Conservation (phyloP, 1,140 invertebrate genomes). For the Rhyacophila brunnea region DNA sequence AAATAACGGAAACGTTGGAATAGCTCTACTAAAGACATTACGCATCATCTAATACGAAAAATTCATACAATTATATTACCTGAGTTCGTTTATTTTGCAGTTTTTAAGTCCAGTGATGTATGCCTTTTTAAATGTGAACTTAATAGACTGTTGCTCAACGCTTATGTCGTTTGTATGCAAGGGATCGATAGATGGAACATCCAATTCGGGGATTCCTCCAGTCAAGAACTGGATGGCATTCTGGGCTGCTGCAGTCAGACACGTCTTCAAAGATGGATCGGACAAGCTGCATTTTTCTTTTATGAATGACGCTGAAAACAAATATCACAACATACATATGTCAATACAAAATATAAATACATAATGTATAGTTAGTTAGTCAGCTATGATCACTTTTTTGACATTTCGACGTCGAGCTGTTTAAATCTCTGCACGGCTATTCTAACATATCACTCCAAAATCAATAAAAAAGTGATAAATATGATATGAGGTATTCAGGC, state of each 20-base stretch:
- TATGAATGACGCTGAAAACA: slow-evolving; percentile 27
- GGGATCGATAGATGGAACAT: slow-evolving; percentile 21
- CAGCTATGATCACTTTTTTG: too few species aligned
- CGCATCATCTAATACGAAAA: background rate
- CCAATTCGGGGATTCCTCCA: slow-evolving; percentile 18
- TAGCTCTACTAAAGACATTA: background rate
- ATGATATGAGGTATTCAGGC: too few species aligned
- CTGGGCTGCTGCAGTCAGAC: slow-evolving; percentile 19
- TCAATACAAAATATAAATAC: too few species aligned
- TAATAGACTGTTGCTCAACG: slow-evolving; percentile 21
- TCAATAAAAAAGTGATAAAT: too few species aligned
- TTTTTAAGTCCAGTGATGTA: slow-evolving; percentile 18
- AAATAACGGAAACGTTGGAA: too few species aligned
- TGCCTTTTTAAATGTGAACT: slow-evolving; percentile 15
- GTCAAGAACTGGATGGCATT: slow-evolving; percentile 9
- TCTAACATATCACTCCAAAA: too few species aligned
- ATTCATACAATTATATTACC: slow-evolving; percentile 16
- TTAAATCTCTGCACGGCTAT: too few species aligned
- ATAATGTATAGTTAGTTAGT: too few species aligned
- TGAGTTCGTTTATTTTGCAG: slow-evolving; percentile 25
- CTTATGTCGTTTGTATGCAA: slow-evolving; percentile 13
- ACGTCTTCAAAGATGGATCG: slow-evolving; percentile 9
- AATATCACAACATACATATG: too few species aligned
- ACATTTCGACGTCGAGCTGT: too few species aligned
- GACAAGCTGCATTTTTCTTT: slow-evolving; percentile 18